Evolutionary conservation across 2,888 invertebrate species (phyloP).

Genomic region (Aphidoletes aphidimyza): DNA sequence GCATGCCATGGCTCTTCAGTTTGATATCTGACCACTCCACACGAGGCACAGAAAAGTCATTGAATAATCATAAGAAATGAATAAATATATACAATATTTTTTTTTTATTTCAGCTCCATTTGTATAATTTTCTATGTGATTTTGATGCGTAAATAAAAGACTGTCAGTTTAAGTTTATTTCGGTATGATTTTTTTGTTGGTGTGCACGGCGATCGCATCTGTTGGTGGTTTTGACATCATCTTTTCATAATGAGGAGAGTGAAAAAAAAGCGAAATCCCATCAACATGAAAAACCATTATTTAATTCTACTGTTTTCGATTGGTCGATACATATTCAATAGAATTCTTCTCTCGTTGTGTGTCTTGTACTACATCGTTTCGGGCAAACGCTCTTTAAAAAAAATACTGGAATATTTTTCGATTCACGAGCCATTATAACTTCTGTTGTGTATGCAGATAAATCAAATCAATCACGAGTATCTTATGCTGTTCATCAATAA

Average conservation of each 20-base stretch:
- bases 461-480: conserved; percentile 31
- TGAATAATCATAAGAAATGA: conserved; percentile 27
- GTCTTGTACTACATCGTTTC: neutral
- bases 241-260: conserved; percentile 20
- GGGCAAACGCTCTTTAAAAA: neutral
- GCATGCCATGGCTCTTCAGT: neutral
- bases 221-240: conserved; percentile 51
- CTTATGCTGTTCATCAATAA: neutral
- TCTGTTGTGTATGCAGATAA: conserved; percentile 11
- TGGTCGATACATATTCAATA: conserved; percentile 41
- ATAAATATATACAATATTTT: too few species aligned
- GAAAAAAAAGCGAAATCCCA: neutral
- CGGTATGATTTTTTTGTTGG: conserved; percentile 3
- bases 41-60: conserved; percentile 34
- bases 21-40: conserved; percentile 49
- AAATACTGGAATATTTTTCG: neutral
- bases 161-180: conserved; percentile 51
- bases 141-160: conserved; percentile 51
- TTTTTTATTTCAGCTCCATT: conserved; percentile 40
- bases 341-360: neutral
- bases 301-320: conserved; percentile 45
- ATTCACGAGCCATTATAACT: conserved; percentile 16
- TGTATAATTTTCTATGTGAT: conserved; percentile 24
- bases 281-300: conserved; percentile 43
- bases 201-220: conserved; percentile 42